A percentile compares a stretch with the other conserved stretches of the same genome.
phyloP scores from a whole-genome alignment of 1,140 invertebrate genomes.

The Atta cephalotes region DNA sequence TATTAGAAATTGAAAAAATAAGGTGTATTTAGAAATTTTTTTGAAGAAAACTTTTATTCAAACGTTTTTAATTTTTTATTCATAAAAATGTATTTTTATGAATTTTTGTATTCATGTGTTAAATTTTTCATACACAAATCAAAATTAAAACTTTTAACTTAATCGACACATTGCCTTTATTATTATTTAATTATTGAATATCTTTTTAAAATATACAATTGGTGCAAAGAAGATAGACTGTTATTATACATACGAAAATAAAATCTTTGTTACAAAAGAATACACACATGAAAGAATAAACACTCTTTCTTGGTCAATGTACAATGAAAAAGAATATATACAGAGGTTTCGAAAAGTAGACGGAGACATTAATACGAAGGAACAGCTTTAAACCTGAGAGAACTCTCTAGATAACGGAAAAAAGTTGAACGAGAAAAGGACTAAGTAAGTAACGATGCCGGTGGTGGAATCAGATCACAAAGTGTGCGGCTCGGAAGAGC shows the following conservation, averaged over 20 bases:
- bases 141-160: not conserved
- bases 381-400: slow-evolving; percentile 27
- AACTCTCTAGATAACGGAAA: slow-evolving; percentile 28
- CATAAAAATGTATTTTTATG: too few species aligned
- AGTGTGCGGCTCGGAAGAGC: slow-evolving; percentile 13
- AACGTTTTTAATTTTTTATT: too few species aligned
- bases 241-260: not conserved
- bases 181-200: not conserved
- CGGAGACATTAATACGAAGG: not conserved
- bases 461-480: slow-evolving; percentile 43
- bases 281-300: not conserved
- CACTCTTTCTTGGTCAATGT: not conserved
- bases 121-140: too few species aligned
- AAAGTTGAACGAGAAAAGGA: slow-evolving; percentile 32
- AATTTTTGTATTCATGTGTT: too few species aligned
- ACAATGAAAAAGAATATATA: slow-evolving; percentile 1
- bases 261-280: not conserved
- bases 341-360: not conserved
- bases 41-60: too few species aligned
- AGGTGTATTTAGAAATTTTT: too few species aligned
- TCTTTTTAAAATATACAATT: not conserved
- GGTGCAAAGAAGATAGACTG: not conserved
- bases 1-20: too few species aligned
- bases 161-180: not conserved
- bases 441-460: slow-evolving; percentile 29